Evolutionary conservation across 1,140 invertebrate species (phyloP).

Genomic region (Nephila pilipes): DNA sequence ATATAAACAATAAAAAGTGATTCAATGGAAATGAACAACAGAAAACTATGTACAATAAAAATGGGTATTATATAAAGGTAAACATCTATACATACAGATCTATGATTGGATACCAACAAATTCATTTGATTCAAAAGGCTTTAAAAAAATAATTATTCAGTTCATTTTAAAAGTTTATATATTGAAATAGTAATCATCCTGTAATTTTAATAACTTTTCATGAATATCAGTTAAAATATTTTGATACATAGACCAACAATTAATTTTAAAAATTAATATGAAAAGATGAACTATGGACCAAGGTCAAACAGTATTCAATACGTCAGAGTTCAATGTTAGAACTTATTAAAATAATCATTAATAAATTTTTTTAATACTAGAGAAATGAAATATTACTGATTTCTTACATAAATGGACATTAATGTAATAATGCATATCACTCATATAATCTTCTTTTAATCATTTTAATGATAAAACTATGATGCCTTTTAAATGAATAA

Average conservation of each 20-base stretch:
- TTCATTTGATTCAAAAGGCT: neutral
- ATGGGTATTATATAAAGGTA: neutral
- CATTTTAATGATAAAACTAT: no score
- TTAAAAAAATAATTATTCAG: conserved; percentile 21
- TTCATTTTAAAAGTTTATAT: neutral
- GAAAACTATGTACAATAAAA: conserved; percentile 9
- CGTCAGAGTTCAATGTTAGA: neutral
- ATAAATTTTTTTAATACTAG: no score
- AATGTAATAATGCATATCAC: no score
- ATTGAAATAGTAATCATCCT: neutral
- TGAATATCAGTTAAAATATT: no score
- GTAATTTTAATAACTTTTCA: no score
- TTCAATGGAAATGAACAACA: neutral
- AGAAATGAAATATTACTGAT: no score
- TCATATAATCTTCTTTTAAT: no score
- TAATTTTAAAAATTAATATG: neutral
- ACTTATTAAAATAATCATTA: neutral
- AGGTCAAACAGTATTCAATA: neutral
- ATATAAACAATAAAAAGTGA: conserved; percentile 16
- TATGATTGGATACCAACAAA: conserved; percentile 1
- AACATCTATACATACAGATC: conserved; percentile 6
- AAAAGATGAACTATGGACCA: neutral
- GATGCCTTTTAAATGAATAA: no score
- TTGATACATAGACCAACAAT: neutral
- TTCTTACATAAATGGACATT: no score